These are phyloP conservation scores for Coelogynopora nodosa DNA, from an alignment of 2,888 invertebrate species.

Conservation along the genomic window DNA sequence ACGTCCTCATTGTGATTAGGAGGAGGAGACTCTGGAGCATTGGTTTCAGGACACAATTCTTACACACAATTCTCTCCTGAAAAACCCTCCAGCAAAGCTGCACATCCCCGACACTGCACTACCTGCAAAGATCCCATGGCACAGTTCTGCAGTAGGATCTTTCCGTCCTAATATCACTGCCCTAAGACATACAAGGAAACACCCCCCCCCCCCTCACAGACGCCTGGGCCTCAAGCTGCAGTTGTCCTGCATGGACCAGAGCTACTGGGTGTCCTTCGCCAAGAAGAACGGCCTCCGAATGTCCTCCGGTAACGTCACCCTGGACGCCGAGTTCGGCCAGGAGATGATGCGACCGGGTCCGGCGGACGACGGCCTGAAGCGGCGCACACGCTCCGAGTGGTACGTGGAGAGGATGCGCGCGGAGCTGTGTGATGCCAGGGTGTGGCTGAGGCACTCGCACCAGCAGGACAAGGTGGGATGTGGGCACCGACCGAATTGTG, in stretches of 20 bases:
- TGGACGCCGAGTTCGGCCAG: conserved; percentile 62
- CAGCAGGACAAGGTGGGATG: neutral
- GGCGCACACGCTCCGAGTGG: conserved; percentile 82
- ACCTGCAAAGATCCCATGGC: too few relatives aligned
- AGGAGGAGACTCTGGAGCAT: too few relatives aligned
- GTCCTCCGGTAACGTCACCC: conserved; percentile 53
- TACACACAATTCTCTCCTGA: too few relatives aligned
- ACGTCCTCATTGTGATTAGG: too few relatives aligned
- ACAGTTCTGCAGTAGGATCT: too few relatives aligned
- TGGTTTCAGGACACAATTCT: too few relatives aligned
- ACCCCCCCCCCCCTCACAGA: neutral
- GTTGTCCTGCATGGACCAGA: conserved; percentile 36
- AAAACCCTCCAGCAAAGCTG: too few relatives aligned
- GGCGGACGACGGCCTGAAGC: conserved; percentile 76
- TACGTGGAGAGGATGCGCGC: conserved; percentile 87
- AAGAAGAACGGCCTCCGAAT: conserved; percentile 74
- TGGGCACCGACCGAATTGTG: too few relatives aligned
- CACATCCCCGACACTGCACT: too few relatives aligned
- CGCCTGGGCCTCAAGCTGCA: conserved; percentile 26
- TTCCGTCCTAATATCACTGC: conserved; percentile 40
- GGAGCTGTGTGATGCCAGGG: conserved; percentile 69
- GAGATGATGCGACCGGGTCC: conserved; percentile 66
- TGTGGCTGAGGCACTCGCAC: conserved; percentile 53
- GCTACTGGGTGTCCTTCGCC: conserved; percentile 94
- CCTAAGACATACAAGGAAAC: too few relatives aligned